phyloP scores from a whole-genome alignment of 1,140 invertebrate species.

The Bombus soroeensis region DNA sequence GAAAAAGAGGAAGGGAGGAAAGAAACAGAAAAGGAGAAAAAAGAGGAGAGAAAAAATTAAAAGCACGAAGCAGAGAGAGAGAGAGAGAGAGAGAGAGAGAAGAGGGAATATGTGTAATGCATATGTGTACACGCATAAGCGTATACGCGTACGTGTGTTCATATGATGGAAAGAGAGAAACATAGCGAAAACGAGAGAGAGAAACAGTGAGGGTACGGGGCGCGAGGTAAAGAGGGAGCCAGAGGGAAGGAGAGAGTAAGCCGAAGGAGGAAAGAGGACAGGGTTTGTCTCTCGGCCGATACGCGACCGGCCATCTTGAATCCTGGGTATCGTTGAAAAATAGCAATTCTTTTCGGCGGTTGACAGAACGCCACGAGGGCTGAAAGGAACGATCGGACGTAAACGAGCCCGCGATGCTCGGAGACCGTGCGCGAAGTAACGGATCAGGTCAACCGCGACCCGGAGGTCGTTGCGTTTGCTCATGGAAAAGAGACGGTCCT shows the following conservation, averaged over 20 bases:
- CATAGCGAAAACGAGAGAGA: conserved; percentile 32
- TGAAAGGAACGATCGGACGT: conserved; percentile 38
- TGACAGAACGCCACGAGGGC: conserved; percentile 74
- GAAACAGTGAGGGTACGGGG: not conserved
- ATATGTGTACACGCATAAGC: not conserved
- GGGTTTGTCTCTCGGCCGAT: conserved; percentile 68
- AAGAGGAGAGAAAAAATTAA: not conserved
- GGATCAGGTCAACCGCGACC: conserved; percentile 9
- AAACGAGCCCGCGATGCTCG: conserved; percentile 11
- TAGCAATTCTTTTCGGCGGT: conserved; percentile 65
- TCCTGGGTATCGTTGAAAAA: conserved; percentile 76
- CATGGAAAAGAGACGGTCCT: conserved; percentile 44
- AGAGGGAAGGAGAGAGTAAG: conserved; percentile 38
- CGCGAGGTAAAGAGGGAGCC: conserved; percentile 46
- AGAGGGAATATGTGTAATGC: not conserved
- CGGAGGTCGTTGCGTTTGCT: conserved; percentile 32
- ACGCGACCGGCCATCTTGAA: conserved; percentile 78
- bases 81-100: conserved; percentile 25
- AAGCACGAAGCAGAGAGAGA: conserved; percentile 18
- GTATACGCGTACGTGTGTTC: not conserved
- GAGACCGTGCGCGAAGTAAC: conserved; percentile 28
- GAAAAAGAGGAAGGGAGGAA: not conserved
- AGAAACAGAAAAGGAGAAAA: not conserved
- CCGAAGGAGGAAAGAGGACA: conserved; percentile 45
- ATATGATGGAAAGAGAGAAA: not conserved